Evolutionary conservation across 2,797 vertebrate species (phyloP), one percentile per base, ranked within the genome.

Genomic region (Artibeus jamaicensis): DNA sequence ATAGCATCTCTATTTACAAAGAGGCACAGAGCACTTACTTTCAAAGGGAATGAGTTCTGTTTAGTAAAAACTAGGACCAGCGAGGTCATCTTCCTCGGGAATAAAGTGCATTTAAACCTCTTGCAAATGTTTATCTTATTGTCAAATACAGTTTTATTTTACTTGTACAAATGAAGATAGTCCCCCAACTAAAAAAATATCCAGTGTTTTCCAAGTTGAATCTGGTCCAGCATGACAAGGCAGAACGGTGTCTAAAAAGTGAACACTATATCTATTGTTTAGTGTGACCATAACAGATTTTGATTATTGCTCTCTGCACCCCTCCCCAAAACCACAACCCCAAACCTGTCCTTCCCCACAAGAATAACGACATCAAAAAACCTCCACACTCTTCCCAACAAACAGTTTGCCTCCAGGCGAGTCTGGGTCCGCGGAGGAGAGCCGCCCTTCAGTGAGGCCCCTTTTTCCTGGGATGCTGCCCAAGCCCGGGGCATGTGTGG

Each of bases 151-250:
- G 65, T 68, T 94, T 68, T 62, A 68, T 65, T 39, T 91, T 91
- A 76, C 62, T 15, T 1, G 2, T 65, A 65, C 12, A 67, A 15
- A 11, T 65, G 73, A 65, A 94, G 82, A 81, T 81, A 46, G 11
- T 86, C 87, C 16, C 62, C 18, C 46, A 55, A 65, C 62, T 77
- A 32, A 89, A 85, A 85, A 81, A 78, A n/a, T 21, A 84, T 10
- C 50, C 71, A 91, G 89, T 71, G 44, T 74, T 85, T 95, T 91
- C 34, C n/a, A 81, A 81, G 76, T 85, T 22, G 44, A 92, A 86
- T 90, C 26, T 46, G 87, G 7, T 57, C 53, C 26, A 68, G 24
- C 10, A 12, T 70, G 65, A 79, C 34, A 78, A 7, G 57, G 32
- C 55, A 77, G 73, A 77, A 71, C 14, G 7, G 19, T 89, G 9